Conservation (phyloP, 2,113 vertebrate species). For the Egretta garzetta region DNA sequence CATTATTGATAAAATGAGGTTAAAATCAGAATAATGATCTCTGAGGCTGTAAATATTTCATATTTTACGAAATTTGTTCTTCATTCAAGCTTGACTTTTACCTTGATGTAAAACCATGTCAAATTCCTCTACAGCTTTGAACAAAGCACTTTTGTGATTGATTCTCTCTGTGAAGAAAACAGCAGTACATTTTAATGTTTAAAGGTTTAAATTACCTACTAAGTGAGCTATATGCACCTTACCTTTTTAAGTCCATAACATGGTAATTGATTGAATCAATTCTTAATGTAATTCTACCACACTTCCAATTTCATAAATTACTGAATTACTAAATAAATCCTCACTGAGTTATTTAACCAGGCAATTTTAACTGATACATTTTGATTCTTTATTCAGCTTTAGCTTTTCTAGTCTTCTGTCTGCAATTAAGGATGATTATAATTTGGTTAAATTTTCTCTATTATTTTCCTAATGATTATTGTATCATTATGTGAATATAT, state of each 20-base stretch:
- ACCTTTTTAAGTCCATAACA: neutral
- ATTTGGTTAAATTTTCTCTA: neutral
- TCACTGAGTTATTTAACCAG: neutral
- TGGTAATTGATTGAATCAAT: neutral
- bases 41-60: conserved; percentile 22
- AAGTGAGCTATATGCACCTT: neutral
- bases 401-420: neutral
- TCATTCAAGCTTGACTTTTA: neutral
- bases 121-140: neutral
- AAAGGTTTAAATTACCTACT: neutral
- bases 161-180: neutral
- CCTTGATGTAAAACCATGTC: neutral
- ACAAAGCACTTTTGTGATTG: neutral
- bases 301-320: neutral
- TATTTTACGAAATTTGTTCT: neutral
- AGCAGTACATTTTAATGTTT: neutral
- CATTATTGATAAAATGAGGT: neutral
- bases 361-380: neutral
- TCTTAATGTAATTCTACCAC: neutral
- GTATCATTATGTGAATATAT: neutral
- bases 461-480: neutral
- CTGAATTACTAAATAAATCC: neutral
- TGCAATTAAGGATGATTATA: neutral
- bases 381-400: neutral
- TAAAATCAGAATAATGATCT: conserved; percentile 39